Percentiles rank a stretch among this genome's conserved stretches.
Conservation (phyloP, 2,113 vertebrate genomes). For the Piliocolobus tephrosceles region DNA sequence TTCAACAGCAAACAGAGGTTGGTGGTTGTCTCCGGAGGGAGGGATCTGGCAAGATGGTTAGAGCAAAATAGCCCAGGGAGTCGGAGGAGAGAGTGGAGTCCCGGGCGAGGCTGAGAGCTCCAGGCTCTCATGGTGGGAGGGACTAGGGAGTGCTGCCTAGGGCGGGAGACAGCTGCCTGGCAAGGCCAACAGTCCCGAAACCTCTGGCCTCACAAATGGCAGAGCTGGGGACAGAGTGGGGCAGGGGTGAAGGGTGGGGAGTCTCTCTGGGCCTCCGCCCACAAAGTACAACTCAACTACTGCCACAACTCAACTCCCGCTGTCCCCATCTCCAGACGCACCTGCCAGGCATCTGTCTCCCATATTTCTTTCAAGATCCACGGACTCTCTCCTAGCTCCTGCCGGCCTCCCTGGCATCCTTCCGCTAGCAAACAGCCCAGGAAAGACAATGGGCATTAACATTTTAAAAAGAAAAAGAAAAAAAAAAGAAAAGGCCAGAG, state of each 20-base stretch:
- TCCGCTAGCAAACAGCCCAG: constrained; percentile 62
- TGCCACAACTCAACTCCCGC: background rate
- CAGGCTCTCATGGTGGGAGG: background rate
- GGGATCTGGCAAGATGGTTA: background rate
- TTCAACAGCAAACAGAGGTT: background rate
- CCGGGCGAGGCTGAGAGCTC: background rate
- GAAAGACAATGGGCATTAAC: background rate
- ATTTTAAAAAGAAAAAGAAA: background rate
- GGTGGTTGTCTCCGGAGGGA: background rate
- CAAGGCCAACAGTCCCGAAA: background rate
- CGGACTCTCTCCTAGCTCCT: background rate
- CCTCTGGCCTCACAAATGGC: background rate
- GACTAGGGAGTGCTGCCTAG: fast-evolving
- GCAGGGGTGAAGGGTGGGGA: background rate
- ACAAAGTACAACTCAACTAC: background rate
- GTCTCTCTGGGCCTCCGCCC: background rate
- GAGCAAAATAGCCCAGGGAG: background rate
- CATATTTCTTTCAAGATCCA: constrained; percentile 41
- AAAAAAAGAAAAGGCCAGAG: constrained; percentile 44
- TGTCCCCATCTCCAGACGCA: background rate
- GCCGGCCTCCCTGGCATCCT: constrained; percentile 33
- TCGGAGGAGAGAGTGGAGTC: background rate
- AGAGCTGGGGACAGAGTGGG: background rate
- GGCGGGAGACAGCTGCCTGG: background rate
- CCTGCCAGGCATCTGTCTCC: background rate